phyloP scores from a whole-genome alignment of 2,797 vertebrate species.

The Eulemur mongoz region DNA sequence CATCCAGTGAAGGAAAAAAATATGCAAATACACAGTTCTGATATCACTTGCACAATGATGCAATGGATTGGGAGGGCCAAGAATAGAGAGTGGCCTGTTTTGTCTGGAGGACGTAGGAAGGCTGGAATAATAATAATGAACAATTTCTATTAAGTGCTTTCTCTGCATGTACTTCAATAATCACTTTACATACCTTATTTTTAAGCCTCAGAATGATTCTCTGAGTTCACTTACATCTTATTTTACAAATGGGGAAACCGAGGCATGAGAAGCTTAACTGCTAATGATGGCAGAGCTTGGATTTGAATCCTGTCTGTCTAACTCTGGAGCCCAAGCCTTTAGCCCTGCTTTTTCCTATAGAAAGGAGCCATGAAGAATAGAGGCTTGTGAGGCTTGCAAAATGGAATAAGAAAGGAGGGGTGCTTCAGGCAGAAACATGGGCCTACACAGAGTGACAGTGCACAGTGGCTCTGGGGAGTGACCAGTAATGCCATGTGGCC shows the following conservation, averaged over 20 bases:
- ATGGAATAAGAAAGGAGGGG: neutral
- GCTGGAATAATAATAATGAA: neutral
- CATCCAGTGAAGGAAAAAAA: neutral
- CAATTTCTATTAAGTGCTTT: neutral
- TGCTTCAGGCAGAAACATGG: neutral
- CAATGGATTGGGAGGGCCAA: neutral
- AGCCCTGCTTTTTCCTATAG: neutral
- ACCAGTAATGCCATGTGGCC: neutral
- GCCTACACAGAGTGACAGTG: neutral
- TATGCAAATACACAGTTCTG: neutral
- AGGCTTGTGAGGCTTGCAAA: neutral
- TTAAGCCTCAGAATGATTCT: neutral
- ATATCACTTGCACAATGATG: neutral
- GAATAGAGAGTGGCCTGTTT: neutral
- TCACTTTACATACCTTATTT: neutral
- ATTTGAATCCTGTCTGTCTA: neutral
- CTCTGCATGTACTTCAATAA: neutral
- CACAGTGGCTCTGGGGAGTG: neutral
- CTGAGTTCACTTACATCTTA: neutral
- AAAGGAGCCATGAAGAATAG: neutral
- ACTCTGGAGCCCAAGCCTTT: neutral
- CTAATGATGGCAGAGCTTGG: neutral
- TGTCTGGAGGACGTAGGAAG: neutral
- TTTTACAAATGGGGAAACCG: neutral
- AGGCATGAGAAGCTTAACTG: neutral